These are phyloP conservation scores for Anolis apletophallus DNA, from an alignment of 2,797 vertebrate species.

Conservation along the genomic window DNA sequence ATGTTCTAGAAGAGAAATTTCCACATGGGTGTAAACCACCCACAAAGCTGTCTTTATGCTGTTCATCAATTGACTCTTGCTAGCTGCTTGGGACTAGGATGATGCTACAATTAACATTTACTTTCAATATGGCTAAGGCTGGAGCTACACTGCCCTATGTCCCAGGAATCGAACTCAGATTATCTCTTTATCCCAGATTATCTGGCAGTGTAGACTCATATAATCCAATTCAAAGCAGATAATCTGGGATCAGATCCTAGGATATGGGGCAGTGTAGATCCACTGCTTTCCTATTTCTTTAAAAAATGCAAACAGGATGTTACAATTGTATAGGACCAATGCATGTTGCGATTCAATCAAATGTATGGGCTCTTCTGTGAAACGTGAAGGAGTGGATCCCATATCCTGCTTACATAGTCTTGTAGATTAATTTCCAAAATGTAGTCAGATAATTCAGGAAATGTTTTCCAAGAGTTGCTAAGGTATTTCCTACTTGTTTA, in stretches of 20 bases:
- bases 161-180: too few relatives aligned
- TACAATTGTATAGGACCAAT: background rate
- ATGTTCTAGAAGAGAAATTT: slow-evolving; percentile 37
- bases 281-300: background rate
- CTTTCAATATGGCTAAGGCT: slow-evolving; percentile 27
- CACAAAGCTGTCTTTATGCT: slow-evolving; percentile 33
- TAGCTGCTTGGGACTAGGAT: slow-evolving; percentile 33
- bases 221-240: too few relatives aligned
- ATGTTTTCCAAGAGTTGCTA: background rate
- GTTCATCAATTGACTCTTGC: slow-evolving; percentile 44
- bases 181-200: too few relatives aligned
- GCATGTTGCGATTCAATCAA: background rate
- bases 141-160: too few relatives aligned
- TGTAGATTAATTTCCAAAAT: too few relatives aligned
- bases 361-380: slow-evolving; percentile 1
- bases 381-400: background rate
- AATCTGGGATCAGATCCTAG: too few relatives aligned
- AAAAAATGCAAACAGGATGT: background rate
- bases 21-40: background rate
- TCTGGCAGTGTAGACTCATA: too few relatives aligned
- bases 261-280: too few relatives aligned
- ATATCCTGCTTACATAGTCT: too few relatives aligned
- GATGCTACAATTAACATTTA: slow-evolving; percentile 19
- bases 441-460: too few relatives aligned
- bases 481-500: background rate